Base-by-base conservation (phyloP, 2,888 invertebrate genomes). In the Troides oblongomaculatus region DNA sequence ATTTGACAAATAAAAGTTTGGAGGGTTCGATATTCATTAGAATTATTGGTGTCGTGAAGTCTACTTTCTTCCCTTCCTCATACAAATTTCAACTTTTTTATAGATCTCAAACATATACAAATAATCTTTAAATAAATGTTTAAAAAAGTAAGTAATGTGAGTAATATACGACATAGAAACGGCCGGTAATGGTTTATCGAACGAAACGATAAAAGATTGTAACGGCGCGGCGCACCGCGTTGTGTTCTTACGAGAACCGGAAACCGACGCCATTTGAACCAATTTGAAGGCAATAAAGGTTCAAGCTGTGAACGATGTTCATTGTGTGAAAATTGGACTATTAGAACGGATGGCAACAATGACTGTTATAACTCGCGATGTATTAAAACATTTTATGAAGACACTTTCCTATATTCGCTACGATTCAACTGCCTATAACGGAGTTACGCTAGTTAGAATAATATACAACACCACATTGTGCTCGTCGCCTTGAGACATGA, bases 191-290 rank as follows among this genome's bases (percentile, higher is more conserved):
- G 23, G 18, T 58, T 58, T 25, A 23, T 58, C 23, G 57, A 58
- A 23, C n/a, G 53, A 58, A 58, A 58, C 56, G 50, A 36, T 56
- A 56, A 62, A 62, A 46, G 53, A 58, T 25, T 12, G 46, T 46
- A 62, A 62, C 14, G 14, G n/a, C 25, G 63, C 50, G 23, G 1
- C 53, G 23, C 43, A 58, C 36, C 39, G 57, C 39, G n/a, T 43
- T 58, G 8, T 53, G 36, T 50, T 60, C 66, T 61, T 60, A 39
- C 60, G 53, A 66, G 59, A 50, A 61, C 69, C 75, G 76, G 77
- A 77, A 75, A 72, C 71, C 67, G 62, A 67, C 66, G 72, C 74
- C 73, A 77, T 77, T 77, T 75, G 74, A 74, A 71, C 71, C 77
- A 77, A 76, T 77, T 76, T 74, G 72, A 72, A 70, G 70, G 66